A percentile compares a stretch with the other conserved stretches of the same genome.
Conservation (phyloP, 2,888 invertebrate species). For the Mythimna ferrago region DNA sequence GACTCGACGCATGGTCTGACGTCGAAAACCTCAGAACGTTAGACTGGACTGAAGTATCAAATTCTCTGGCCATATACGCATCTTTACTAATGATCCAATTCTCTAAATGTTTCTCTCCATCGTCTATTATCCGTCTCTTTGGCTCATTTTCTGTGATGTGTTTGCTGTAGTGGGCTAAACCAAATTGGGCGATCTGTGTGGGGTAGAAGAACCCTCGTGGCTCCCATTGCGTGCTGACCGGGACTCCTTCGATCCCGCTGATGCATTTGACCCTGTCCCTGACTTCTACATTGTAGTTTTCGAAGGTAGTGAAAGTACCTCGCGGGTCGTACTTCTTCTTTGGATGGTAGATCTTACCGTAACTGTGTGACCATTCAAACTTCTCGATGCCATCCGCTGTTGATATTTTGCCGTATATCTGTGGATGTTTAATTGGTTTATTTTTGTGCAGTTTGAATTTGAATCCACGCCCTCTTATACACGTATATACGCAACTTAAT, state of each 20-base stretch:
- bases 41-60: slow-evolving; percentile 90
- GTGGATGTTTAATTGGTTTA: slow-evolving; percentile 25
- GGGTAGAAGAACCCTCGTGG: slow-evolving; percentile 99
- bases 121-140: slow-evolving; percentile 93
- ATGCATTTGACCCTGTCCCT: slow-evolving; percentile 99
- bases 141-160: slow-evolving; percentile 97
- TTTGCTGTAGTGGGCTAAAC: slow-evolving; percentile 99
- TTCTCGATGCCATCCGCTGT: slow-evolving; percentile 93
- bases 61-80: slow-evolving; percentile 92
- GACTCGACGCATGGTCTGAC: slow-evolving; percentile 92
- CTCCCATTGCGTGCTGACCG: slow-evolving; percentile 99
- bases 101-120: slow-evolving; percentile 92
- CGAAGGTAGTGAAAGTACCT: slow-evolving; percentile 98
- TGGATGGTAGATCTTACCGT: slow-evolving; percentile 97
- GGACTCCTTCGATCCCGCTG: slow-evolving; percentile 98
- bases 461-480: neutral
- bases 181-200: slow-evolving; percentile 99
- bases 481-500: too few species aligned
- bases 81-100: slow-evolving; percentile 94
- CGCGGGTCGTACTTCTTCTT: slow-evolving; percentile 96
- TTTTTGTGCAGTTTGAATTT: neutral
- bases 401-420: slow-evolving; percentile 96
- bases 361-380: slow-evolving; percentile 99
- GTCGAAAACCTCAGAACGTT: slow-evolving; percentile 94
- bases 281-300: slow-evolving; percentile 99